Evolutionary conservation across 1,140 invertebrate species (phyloP).

Genomic region (Mizuhopecten yessoensis): DNA sequence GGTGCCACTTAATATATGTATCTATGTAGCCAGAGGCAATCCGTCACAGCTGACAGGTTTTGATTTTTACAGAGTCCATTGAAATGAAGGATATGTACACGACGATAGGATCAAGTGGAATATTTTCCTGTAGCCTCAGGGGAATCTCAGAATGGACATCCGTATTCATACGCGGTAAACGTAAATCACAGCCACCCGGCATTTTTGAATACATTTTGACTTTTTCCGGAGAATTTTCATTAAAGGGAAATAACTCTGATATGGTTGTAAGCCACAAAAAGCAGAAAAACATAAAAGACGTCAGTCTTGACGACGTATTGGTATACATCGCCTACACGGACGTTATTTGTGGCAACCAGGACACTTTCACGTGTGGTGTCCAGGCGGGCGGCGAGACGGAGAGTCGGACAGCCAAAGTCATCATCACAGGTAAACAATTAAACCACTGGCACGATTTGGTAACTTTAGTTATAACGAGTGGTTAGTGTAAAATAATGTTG

Average conservation of each 20-base stretch:
- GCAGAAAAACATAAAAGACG: background rate
- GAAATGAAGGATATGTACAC: background rate
- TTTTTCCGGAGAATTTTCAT: background rate
- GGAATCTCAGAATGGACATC: background rate
- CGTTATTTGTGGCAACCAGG: background rate
- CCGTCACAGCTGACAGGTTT: too few species aligned
- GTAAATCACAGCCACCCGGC: background rate
- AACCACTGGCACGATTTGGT: too few species aligned
- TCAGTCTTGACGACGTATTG: background rate
- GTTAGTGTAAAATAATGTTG: too few species aligned
- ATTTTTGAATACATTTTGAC: background rate
- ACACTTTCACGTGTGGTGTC: background rate
- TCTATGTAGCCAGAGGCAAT: too few species aligned
- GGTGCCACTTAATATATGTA: too few species aligned
- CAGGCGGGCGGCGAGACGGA: conserved; percentile 23
- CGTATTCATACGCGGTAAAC: background rate
- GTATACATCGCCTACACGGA: background rate
- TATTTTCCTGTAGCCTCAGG: background rate
- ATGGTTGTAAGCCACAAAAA: background rate
- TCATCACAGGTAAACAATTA: conserved; percentile 11
- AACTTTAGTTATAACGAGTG: too few species aligned
- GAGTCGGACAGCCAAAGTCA: background rate
- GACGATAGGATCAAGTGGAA: background rate
- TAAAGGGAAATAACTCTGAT: conserved; percentile 26
- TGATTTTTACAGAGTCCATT: background rate